Evolutionary conservation across 2,797 vertebrate species (phyloP), one percentile per base, ranked within the genome.

Genomic region (Peromyscus nudipes): DNA sequence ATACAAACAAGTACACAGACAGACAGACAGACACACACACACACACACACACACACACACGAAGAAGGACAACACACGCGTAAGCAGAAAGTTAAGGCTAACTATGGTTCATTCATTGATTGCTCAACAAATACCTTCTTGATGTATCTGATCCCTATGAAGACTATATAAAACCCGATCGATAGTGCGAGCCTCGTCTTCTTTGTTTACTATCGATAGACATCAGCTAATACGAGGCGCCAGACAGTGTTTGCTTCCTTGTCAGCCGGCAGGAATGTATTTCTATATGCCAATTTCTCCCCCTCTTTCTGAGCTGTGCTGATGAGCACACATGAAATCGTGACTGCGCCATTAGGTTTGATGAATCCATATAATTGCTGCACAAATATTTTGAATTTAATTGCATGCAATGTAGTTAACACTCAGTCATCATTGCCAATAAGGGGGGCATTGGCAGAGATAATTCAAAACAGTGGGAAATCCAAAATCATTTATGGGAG

Each of bases 321-420:
- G 97, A 97, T 89, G 97, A 96, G 57, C 46, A 80, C 96, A 84
- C 90, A 95, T 0, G 4, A 75, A 96, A 95, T 34, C 55, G 2
- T 96, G 95, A 91, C 96, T 97, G 93, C 89, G 23, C 96, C 96
- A 97, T 98, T 98, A 98, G 94, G 95, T 96, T 95, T 98, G 96
- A 98, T 97, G 97, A 97, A 97, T 95, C 93, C 96, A 90, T 96
- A 88, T 98, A 98, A 98, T 96, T 97, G 93, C 96, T 96, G 95
- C 97, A 97, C 97, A 97, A 98, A 98, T 98, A 98, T 98, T 97
- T 98, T 97, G 97, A 97, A 96, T 97, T 98, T 97, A 98, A 98
- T 98, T 98, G 97, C 95, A 91, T 65, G 96, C 96, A 97, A 97
- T 98, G 92, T 95, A 97, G 92, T 97, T 98, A 98, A 97, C 96